Percentiles rank a stretch among this genome's conserved stretches.
phyloP scores from a whole-genome alignment of 2,797 vertebrate genomes.

The Staurois parvus region DNA sequence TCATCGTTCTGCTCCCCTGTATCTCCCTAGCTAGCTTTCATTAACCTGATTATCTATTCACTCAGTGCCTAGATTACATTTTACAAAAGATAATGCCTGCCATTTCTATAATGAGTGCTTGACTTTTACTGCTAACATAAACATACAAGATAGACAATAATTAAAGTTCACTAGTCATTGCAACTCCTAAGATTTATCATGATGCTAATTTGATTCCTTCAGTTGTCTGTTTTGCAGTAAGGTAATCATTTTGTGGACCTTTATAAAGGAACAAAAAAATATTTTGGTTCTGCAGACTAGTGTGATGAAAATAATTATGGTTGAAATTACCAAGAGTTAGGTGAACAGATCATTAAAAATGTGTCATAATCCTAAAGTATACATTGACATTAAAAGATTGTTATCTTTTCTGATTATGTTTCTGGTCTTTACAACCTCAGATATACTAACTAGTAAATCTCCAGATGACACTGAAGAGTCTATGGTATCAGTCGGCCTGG shows the following conservation, averaged over 20 bases:
- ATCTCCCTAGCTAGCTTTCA: constrained; percentile 65
- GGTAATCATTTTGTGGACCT: constrained; percentile 58
- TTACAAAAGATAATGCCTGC: constrained; percentile 72
- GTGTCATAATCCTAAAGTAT: neutral
- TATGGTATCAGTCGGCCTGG: too few relatives aligned
- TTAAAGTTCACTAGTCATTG: constrained; percentile 70
- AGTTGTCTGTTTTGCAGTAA: constrained; percentile 61
- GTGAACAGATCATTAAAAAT: neutral
- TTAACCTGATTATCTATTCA: constrained; percentile 70
- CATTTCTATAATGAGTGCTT: constrained; percentile 72
- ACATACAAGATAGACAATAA: constrained; percentile 70
- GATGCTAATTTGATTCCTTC: constrained; percentile 70
- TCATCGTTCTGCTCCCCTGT: constrained; percentile 60
- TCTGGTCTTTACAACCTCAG: too few relatives aligned
- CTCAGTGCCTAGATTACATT: constrained; percentile 67
- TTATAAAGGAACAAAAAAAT: constrained; percentile 46
- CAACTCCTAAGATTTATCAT: constrained; percentile 66
- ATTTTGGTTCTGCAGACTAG: constrained; percentile 15
- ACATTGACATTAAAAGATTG: too few relatives aligned
- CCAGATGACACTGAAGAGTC: too few relatives aligned
- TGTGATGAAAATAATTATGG: neutral
- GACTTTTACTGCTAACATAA: constrained; percentile 75
- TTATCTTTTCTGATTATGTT: too few relatives aligned
- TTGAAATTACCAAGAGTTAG: neutral
- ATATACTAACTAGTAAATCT: too few relatives aligned